Conservation (phyloP, 1,140 invertebrate species). For the Lordiphosa collinella region DNA sequence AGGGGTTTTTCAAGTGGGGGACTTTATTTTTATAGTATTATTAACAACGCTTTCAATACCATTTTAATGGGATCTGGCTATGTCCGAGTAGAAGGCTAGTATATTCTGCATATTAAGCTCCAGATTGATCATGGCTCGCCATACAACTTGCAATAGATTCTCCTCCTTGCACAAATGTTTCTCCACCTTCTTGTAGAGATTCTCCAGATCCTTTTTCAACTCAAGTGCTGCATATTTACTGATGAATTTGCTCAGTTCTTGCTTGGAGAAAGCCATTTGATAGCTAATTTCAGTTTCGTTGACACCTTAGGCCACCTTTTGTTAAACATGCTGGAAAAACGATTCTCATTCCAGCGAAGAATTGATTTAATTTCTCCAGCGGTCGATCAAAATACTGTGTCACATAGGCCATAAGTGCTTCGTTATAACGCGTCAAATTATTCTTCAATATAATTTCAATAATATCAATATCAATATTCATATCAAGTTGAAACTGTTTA, state of each 20-base stretch:
- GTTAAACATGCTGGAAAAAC: conserved; percentile 95
- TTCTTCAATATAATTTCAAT: no score
- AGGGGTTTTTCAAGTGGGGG: no score
- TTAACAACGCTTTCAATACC: neutral
- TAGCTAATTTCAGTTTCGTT: conserved; percentile 99
- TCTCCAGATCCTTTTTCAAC: conserved; percentile 97
- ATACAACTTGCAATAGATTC: conserved; percentile 96
- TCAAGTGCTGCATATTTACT: conserved; percentile 96
- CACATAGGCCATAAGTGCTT: conserved; percentile 94
- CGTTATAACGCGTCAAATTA: conserved; percentile 94
- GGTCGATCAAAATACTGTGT: conserved; percentile 96
- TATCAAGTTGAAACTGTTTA: no score
- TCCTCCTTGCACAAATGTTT: conserved; percentile 98
- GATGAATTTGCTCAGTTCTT: conserved; percentile 96
- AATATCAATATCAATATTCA: no score
- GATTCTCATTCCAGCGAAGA: no score
- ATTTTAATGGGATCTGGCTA: conserved; percentile 92
- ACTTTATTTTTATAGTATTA: no score
- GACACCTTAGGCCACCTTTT: conserved; percentile 93
- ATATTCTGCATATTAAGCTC: conserved; percentile 99
- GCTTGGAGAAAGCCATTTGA: conserved; percentile 98
- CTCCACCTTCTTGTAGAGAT: conserved; percentile 97
- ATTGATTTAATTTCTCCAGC: conserved; percentile 96
- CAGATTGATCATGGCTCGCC: conserved; percentile 95
- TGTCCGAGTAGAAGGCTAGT: conserved; percentile 98